Evolutionary conservation across 30 jellyfish, hydroid and myxozoan species (phyloP).

Genomic region (Nemopilema nomurai): DNA sequence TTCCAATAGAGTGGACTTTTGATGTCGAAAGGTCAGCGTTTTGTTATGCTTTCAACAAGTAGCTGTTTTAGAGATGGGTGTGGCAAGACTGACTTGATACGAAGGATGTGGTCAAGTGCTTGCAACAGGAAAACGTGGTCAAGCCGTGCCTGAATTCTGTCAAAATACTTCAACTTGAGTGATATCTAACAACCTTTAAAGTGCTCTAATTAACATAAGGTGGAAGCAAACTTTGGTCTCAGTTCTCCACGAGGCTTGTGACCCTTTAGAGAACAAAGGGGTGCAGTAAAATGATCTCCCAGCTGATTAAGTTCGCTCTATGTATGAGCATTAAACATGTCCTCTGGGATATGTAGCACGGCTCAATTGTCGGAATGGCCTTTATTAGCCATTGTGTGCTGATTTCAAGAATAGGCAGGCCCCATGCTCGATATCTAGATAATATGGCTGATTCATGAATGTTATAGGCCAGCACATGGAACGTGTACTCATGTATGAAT

Average conservation of each 20-base stretch:
- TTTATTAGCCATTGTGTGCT: slow-evolving; percentile 58
- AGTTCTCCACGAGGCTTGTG: slow-evolving; percentile 36
- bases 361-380: slow-evolving; percentile 58
- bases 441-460: slow-evolving; percentile 58
- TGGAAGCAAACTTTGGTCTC: background rate
- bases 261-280: slow-evolving; percentile 70
- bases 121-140: background rate
- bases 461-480: slow-evolving; percentile 77
- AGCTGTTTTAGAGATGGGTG: background rate
- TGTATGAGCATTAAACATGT: slow-evolving; percentile 24
- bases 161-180: background rate
- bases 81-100: background rate
- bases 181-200: background rate
- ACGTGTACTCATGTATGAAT: slow-evolving; percentile 62
- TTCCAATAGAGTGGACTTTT: background rate
- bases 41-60: background rate
- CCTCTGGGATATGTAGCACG: slow-evolving; percentile 27
- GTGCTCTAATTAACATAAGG: background rate
- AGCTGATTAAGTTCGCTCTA: slow-evolving; percentile 38
- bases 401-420: slow-evolving; percentile 33
- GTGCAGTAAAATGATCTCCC: slow-evolving; percentile 33
- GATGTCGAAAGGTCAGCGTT: background rate
- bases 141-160: background rate
- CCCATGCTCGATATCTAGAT: slow-evolving; percentile 42
- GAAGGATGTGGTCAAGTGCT: background rate